phyloP scores from a whole-genome alignment of 2,888 invertebrate species.

The Maniola hyperantus region DNA sequence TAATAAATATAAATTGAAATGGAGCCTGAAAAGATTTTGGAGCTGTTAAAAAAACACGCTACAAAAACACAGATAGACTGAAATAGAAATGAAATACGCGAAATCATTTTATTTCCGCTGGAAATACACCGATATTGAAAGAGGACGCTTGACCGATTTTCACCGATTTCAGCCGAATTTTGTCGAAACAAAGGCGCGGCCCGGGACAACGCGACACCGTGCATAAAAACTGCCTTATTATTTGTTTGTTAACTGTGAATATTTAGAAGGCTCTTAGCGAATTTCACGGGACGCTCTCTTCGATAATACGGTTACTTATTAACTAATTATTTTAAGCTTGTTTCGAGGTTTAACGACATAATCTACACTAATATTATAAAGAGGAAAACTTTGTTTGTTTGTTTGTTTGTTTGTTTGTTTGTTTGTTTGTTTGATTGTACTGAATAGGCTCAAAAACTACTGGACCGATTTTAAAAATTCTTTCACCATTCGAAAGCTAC shows the following conservation, averaged over 20 bases:
- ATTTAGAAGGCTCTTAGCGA: constrained; percentile 25
- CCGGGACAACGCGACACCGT: constrained; percentile 7
- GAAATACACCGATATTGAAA: constrained; percentile 33
- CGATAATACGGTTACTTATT: constrained; percentile 4
- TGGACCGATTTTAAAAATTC: too few relatives aligned
- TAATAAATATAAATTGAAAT: background rate
- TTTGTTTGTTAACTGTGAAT: constrained; percentile 23
- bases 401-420: too few relatives aligned
- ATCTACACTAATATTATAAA: too few relatives aligned
- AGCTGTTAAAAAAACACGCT: constrained; percentile 7
- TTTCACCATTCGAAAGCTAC: too few relatives aligned
- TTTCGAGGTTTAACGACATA: too few relatives aligned
- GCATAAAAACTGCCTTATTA: constrained; percentile 32
- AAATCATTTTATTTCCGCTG: constrained; percentile 28
- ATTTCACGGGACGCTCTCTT: constrained; percentile 15
- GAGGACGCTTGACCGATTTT: constrained; percentile 28
- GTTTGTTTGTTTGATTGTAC: too few relatives aligned
- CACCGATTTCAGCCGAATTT: constrained; percentile 30
- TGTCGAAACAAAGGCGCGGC: constrained; percentile 11
- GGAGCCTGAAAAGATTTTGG: background rate
- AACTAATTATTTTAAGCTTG: too few relatives aligned
- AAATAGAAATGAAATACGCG: constrained; percentile 27
- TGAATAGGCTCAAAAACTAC: too few relatives aligned
- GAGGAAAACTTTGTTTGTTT: too few relatives aligned
- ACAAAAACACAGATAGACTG: constrained; percentile 21